Evolutionary conservation across 1,140 invertebrate species (phyloP).

Genomic region (Rhizoglyphus robini): DNA sequence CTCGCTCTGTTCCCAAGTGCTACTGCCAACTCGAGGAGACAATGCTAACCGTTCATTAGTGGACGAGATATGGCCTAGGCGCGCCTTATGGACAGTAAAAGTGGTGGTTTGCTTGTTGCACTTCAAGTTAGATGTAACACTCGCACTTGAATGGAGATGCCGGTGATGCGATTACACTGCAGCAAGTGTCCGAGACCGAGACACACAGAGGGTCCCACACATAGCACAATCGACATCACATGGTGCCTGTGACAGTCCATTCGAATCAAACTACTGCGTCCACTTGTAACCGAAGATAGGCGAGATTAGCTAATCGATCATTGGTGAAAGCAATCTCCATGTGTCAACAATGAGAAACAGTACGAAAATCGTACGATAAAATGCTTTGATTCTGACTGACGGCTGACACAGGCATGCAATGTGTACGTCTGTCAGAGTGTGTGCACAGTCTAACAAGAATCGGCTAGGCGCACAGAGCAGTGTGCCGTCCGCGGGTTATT

Average conservation of each 20-base stretch:
- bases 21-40: not conserved
- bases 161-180: not conserved
- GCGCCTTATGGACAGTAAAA: not conserved
- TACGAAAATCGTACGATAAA: no score
- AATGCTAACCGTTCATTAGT: not conserved
- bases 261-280: not conserved
- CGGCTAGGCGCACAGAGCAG: not conserved
- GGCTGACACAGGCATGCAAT: not conserved
- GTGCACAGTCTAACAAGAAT: not conserved
- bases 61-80: no score
- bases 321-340: not conserved
- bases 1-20: not conserved
- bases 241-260: not conserved
- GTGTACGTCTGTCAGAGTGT: no score
- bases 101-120: not conserved
- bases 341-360: not conserved
- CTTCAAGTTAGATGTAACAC: not conserved
- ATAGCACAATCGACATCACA: no score
- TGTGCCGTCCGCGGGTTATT: not conserved
- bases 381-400: not conserved
- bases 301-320: not conserved
- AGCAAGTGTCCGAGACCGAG: not conserved
- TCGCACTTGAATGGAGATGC: not conserved
- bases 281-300: conserved; percentile 6
- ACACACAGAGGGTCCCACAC: no score